Percentiles rank a stretch among this genome's conserved stretches.
Evolutionary conservation across 2,113 vertebrate species (phyloP).

Genomic region (Nesogale talazaci): DNA sequence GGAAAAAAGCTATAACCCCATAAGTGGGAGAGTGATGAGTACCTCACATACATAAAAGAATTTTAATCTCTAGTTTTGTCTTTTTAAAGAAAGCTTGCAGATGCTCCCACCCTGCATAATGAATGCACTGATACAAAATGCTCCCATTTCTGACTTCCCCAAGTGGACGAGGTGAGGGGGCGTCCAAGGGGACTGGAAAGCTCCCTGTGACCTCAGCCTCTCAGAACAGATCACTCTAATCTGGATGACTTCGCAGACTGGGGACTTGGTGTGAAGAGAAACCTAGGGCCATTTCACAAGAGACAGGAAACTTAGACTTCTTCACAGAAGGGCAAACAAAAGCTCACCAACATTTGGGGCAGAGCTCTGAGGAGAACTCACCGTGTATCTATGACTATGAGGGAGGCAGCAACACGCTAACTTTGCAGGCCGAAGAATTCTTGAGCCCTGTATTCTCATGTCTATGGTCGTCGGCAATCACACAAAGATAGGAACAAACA

Average conservation of each 20-base stretch:
- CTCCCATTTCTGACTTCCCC: slow-evolving; percentile 45
- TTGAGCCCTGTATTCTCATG: background rate
- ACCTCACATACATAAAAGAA: slow-evolving; percentile 16
- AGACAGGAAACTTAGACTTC: slow-evolving; percentile 15
- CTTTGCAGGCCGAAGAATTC: slow-evolving; percentile 3
- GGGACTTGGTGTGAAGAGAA: slow-evolving; percentile 45
- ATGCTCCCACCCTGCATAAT: background rate
- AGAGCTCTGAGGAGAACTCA: background rate
- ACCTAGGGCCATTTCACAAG: slow-evolving; percentile 53
- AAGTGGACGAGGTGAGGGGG: slow-evolving; percentile 10
- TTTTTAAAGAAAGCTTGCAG: slow-evolving; percentile 50
- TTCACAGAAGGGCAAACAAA: background rate
- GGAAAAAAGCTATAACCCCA: background rate
- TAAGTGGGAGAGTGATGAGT: background rate
- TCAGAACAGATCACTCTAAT: slow-evolving; percentile 26
- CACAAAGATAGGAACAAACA: too few relatives aligned
- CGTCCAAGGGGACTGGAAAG: background rate
- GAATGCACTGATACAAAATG: slow-evolving; percentile 44
- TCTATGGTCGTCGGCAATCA: too few relatives aligned
- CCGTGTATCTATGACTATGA: slow-evolving; percentile 37
- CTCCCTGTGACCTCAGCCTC: background rate
- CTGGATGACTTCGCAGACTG: background rate
- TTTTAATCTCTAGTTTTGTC: slow-evolving; percentile 61
- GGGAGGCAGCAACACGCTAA: background rate
- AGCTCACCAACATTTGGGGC: background rate